Evolutionary conservation across 2,113 vertebrate species (phyloP), one percentile per base, ranked within the genome.

Genomic region (Phocoena sinus): DNA sequence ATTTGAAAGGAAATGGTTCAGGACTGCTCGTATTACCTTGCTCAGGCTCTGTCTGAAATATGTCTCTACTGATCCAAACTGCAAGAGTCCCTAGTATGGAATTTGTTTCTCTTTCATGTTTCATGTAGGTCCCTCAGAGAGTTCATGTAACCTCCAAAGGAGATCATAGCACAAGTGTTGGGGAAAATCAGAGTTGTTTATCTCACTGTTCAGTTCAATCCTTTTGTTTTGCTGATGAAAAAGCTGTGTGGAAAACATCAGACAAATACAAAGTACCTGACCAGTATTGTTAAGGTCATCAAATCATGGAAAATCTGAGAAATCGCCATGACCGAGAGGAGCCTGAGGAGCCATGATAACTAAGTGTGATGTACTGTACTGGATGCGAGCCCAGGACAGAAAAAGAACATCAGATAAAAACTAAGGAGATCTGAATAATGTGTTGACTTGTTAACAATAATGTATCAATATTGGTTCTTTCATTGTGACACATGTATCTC

Each of bases 101-200:
- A 4, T 5, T 6, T 15, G 18, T 63, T 7, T 62, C 26, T 67
- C 26, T 33, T 53, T 65, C 41, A 23, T 67, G 21, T 70, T 20
- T 25, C 15, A 2, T 6, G 5, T 12, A 5, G 21, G 36, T 65
- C 63, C 8, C 60, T 67, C n/a, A n/a, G 68, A 56, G 28, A 26
- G 11, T 33, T n/a, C 2, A 12, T 0, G 1, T 2, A 44, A 14
- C 50, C 41, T 28, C 3, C 47, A 58, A 7, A 23, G 25, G 23
- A 11, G 5, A 38, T 36, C 58, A 2, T 0, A 28, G 41, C 3
- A 0, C 0, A 15, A 41, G 31, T 31, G 20, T 1, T 38, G 8
- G 56, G 47, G 13, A 21, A 20, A 28, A 80, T 4, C 6, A 1
- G 26, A 47, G 41, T 0, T 33, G 1, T 23, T 26, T 70, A 21